These are phyloP conservation scores for Pelmatolapia mariae DNA, from an alignment of 2,113 vertebrate genomes.

Conservation along the genomic window DNA sequence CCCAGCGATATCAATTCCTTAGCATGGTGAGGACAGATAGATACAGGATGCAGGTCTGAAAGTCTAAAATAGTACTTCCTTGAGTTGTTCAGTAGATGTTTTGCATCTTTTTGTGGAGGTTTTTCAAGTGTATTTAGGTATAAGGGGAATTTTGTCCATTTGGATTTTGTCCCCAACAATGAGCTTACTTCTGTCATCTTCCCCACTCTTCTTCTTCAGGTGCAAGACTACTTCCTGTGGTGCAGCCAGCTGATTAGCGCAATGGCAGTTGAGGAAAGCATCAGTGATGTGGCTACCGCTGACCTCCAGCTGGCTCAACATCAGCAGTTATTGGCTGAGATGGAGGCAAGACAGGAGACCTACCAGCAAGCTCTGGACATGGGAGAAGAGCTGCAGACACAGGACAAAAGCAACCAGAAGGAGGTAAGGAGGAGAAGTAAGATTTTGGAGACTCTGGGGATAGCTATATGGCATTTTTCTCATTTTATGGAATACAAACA, in stretches of 20 bases:
- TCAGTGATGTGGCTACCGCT: constrained; percentile 70
- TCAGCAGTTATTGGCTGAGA: constrained; percentile 78
- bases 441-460: not conserved
- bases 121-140: not conserved
- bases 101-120: not conserved
- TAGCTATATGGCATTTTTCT: not conserved
- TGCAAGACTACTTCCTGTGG: constrained; percentile 79
- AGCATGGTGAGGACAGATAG: constrained; percentile 54
- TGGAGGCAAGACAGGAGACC: constrained; percentile 73
- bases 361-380: constrained; percentile 60
- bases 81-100: not conserved
- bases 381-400: constrained; percentile 70
- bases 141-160: not conserved
- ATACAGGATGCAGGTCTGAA: not conserved
- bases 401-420: constrained; percentile 40
- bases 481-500: not conserved
- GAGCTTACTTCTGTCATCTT: not conserved
- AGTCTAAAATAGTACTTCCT: not conserved
- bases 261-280: constrained; percentile 75
- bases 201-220: constrained; percentile 14
- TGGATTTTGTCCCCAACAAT: not conserved
- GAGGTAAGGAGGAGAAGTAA: constrained; percentile 62
- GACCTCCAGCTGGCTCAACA: constrained; percentile 74
- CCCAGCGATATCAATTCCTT: constrained; percentile 73
- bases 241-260: constrained; percentile 66